A percentile compares a stretch with the other conserved stretches of the same genome.
phyloP scores from a whole-genome alignment of 1,140 invertebrate genomes.

The Forficula auricularia region DNA sequence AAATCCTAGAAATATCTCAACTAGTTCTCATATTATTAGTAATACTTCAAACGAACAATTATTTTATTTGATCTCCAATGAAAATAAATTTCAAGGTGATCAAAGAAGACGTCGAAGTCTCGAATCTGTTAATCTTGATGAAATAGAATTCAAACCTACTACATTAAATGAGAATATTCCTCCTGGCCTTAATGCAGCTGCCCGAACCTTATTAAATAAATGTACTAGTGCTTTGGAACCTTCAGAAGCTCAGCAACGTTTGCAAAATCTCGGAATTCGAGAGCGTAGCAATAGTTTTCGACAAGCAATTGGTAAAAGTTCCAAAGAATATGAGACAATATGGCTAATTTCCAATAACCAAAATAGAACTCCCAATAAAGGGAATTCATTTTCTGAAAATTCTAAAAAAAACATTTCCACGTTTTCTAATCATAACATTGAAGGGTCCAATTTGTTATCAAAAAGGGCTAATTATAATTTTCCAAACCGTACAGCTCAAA shows the following conservation, averaged over 20 bases:
- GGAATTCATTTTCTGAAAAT: too few relatives aligned
- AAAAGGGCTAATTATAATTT: constrained; percentile 5
- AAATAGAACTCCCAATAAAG: background rate
- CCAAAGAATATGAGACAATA: constrained; percentile 11
- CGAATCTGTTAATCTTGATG: background rate
- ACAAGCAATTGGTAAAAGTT: constrained; percentile 23
- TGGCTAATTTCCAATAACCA: constrained; percentile 3
- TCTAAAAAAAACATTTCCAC: background rate
- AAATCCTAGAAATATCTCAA: background rate
- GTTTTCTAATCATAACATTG: background rate
- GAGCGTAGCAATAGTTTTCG: constrained; percentile 27
- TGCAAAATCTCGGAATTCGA: constrained; percentile 16
- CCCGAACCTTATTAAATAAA: too few relatives aligned
- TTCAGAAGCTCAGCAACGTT: too few relatives aligned
- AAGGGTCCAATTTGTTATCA: constrained; percentile 4
- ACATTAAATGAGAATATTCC: too few relatives aligned
- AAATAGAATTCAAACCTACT: too few relatives aligned
- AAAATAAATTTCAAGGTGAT: background rate
- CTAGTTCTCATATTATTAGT: constrained; percentile 4
- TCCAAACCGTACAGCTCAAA: background rate
- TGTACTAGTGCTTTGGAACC: too few relatives aligned
- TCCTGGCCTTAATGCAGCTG: too few relatives aligned
- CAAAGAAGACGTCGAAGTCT: constrained; percentile 4
- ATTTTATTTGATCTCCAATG: background rate
- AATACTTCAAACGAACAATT: background rate